Evolutionary conservation across 1,140 invertebrate species (phyloP), one percentile per base, ranked within the genome.

Genomic region (Limonius californicus): DNA sequence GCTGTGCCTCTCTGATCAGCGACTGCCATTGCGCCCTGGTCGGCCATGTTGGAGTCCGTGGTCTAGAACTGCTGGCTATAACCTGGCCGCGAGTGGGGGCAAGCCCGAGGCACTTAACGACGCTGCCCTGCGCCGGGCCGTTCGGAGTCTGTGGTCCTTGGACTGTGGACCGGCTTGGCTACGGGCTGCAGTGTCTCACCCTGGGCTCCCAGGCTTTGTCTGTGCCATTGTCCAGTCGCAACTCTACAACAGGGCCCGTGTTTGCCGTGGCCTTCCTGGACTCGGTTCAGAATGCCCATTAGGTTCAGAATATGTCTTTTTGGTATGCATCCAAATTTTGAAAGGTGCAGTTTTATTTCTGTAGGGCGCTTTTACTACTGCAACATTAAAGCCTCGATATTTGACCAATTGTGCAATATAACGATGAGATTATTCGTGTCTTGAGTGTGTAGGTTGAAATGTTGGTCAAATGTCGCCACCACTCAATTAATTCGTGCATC

Each of bases 111-210:
- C 82, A 83, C 81, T 83, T 8, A 81, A 81, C 54, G 89, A 89
- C 15, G 89, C 89, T 19, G 89, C 76, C 85, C 84, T 72, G 87
- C 87, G 70, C 82, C 86, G 1, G 80, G 53, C 53, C 53, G 27
- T n/a, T 55, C 53, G 20, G 27, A 35, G 61, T 57, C 85, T 39
- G 82, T 82, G 42, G 81, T 87, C n/a, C 83, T 86, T 11, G 82
- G 85, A 62, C 83, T 85, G 60, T 61, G 90, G 90, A 14, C 84
- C 87, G 70, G 88, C 92, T 72, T 92, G 90, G 84, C 89, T 56
- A 50, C 43, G 62, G 61, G 63, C 56, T 61, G 56, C 59, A 53
- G 58, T 66, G 62, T 62, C 62, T 62, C 64, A 57, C 62, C 11
- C 21, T 55, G 27, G 45, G 16, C 53, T 27, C 53, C 53, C 30